Evolutionary conservation across 2,888 invertebrate species (phyloP).

Genomic region (Anoplius nigerrimus): DNA sequence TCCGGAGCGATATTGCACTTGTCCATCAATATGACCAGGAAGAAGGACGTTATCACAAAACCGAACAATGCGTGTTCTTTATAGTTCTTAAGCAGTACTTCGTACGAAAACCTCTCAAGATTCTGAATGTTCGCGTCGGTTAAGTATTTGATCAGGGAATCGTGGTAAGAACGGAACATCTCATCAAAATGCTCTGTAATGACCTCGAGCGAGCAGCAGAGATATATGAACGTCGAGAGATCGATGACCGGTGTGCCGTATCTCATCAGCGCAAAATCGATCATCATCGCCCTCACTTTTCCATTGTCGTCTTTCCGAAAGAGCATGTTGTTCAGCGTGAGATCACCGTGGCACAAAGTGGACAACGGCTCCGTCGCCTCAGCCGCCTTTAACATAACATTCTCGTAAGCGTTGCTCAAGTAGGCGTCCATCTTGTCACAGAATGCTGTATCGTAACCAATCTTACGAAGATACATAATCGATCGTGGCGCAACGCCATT

Average conservation of each 20-base stretch:
- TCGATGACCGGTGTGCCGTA: conserved; percentile 66
- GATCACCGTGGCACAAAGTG: conserved; percentile 64
- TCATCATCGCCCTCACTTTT: conserved; percentile 37
- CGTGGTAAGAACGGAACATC: conserved; percentile 59
- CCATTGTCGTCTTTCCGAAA: conserved; percentile 30
- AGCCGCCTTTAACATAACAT: conserved; percentile 39
- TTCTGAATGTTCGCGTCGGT: conserved; percentile 47
- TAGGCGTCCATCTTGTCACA: conserved; percentile 50
- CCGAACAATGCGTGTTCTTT: conserved; percentile 57
- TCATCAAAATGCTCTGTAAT: conserved; percentile 43
- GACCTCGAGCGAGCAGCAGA: conserved; percentile 45
- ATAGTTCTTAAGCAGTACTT: conserved; percentile 60
- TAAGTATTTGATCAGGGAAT: conserved; percentile 50
- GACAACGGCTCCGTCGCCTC: conserved; percentile 58
- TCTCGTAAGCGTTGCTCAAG: conserved; percentile 25
- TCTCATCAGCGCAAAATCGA: conserved; percentile 53
- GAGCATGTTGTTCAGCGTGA: conserved; percentile 61
- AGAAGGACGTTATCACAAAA: conserved; percentile 56
- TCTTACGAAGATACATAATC: conserved; percentile 47
- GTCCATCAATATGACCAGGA: conserved; percentile 41
- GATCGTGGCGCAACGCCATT: conserved; percentile 39
- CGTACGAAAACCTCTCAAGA: conserved; percentile 54
- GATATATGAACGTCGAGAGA: conserved; percentile 61
- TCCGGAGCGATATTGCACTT: rapidly evolving
- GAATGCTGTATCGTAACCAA: conserved; percentile 44